These are phyloP conservation scores for Cephus sareptanus DNA, from an alignment of 2,888 invertebrate genomes.

Conservation along the genomic window DNA sequence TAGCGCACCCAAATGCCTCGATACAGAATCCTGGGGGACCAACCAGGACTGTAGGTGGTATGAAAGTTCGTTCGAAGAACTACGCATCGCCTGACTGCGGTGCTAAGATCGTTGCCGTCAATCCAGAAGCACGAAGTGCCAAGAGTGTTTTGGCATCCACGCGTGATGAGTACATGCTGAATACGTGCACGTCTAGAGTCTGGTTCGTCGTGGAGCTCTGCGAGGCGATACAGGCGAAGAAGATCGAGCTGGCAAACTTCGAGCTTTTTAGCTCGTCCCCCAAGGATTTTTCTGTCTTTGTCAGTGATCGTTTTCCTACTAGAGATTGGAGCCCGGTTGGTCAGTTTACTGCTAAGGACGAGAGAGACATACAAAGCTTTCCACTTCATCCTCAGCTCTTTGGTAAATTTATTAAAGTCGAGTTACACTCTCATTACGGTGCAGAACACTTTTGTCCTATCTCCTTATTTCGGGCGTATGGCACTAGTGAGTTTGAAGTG, in stretches of 20 bases:
- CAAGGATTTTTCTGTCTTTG: constrained; percentile 87
- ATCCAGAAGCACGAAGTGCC: constrained; percentile 91
- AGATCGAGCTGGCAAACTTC: constrained; percentile 95
- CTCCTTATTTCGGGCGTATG: constrained; percentile 93
- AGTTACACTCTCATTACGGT: constrained; percentile 94
- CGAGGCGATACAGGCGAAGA: constrained; percentile 95
- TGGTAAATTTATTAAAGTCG: constrained; percentile 90
- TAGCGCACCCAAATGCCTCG: constrained; percentile 61
- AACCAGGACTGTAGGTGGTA: constrained; percentile 69
- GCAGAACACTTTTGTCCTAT: constrained; percentile 98
- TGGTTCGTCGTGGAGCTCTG: constrained; percentile 99
- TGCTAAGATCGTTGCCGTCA: constrained; percentile 93
- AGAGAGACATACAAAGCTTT: constrained; percentile 88
- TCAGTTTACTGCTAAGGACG: constrained; percentile 87
- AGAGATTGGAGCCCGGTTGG: constrained; percentile 93
- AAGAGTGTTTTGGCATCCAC: constrained; percentile 88
- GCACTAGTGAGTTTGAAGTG: constrained; percentile 92
- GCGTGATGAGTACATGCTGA: constrained; percentile 97
- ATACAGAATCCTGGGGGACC: constrained; percentile 57
- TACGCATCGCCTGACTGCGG: constrained; percentile 98
- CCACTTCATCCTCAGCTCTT: constrained; percentile 83
- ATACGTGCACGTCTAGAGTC: constrained; percentile 90
- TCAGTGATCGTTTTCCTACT: constrained; percentile 90
- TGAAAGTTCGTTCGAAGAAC: constrained; percentile 86
- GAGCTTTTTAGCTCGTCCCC: constrained; percentile 98